A percentile compares a stretch with the other conserved stretches of the same genome.
These are phyloP conservation scores for Pangasianodon gigas DNA, from an alignment of 2,113 vertebrate genomes.

Conservation along the genomic window DNA sequence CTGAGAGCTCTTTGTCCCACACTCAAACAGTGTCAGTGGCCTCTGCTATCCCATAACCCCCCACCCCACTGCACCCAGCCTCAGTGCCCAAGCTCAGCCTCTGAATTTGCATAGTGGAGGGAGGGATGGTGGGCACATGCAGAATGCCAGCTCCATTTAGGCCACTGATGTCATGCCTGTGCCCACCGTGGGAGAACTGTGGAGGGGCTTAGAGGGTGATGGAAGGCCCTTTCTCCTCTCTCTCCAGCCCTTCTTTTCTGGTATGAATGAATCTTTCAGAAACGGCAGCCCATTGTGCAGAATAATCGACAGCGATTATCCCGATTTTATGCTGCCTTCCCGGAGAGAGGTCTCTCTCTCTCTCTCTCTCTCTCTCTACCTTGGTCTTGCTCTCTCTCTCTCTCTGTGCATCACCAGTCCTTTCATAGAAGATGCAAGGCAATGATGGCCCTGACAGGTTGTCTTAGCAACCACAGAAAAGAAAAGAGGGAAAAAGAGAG, in stretches of 20 bases:
- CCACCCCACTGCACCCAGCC: slow-evolving; percentile 61
- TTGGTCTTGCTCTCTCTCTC: slow-evolving; percentile 18
- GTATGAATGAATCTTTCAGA: slow-evolving; percentile 80
- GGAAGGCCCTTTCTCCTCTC: slow-evolving; percentile 53
- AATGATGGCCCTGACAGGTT: slow-evolving; percentile 69
- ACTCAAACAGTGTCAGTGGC: slow-evolving; percentile 75
- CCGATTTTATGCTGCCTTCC: slow-evolving; percentile 78
- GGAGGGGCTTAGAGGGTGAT: slow-evolving; percentile 60
- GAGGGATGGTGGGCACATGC: slow-evolving; percentile 66
- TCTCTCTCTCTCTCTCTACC: slow-evolving; percentile 19
- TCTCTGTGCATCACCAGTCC: slow-evolving; percentile 14
- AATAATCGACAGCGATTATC: slow-evolving; percentile 80
- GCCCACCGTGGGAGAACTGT: slow-evolving; percentile 80
- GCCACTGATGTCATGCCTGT: slow-evolving; percentile 77
- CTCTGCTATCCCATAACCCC: slow-evolving; percentile 66
- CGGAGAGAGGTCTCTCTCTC: slow-evolving; percentile 67
- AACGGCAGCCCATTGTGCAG: slow-evolving; percentile 72
- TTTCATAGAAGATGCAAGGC: slow-evolving; percentile 65
- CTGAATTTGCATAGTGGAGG: slow-evolving; percentile 50
- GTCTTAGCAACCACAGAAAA: slow-evolving; percentile 73
- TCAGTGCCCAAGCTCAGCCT: slow-evolving; percentile 57
- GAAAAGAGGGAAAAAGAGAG: slow-evolving; percentile 43
- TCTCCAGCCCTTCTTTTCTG: slow-evolving; percentile 68
- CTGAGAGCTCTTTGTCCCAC: slow-evolving; percentile 75
- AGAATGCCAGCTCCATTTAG: slow-evolving; percentile 74